Evolutionary conservation across 2,797 vertebrate genomes (phyloP).

Genomic region (Danio jaintianensis): DNA sequence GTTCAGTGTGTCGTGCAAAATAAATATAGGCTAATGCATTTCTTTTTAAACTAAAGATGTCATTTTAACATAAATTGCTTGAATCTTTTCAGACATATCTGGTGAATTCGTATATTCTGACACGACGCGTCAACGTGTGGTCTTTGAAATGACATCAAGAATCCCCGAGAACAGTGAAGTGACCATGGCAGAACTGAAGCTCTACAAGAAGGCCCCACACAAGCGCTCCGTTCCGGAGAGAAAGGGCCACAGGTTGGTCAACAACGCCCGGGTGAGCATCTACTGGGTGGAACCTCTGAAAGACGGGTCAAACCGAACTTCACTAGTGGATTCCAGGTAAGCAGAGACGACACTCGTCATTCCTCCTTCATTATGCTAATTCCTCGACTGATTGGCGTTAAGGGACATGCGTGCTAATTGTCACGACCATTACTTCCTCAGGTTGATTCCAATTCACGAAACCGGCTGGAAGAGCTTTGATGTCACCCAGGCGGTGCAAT

Average conservation of each 20-base stretch:
- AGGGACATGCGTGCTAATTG: slow-evolving; percentile 39
- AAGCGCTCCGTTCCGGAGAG: slow-evolving; percentile 73
- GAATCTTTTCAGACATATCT: slow-evolving; percentile 76
- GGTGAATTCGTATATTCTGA: slow-evolving; percentile 87
- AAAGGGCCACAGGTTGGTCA: slow-evolving; percentile 79
- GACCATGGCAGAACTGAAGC: slow-evolving; percentile 93
- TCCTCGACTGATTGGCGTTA: slow-evolving; percentile 23
- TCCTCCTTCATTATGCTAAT: slow-evolving; percentile 44
- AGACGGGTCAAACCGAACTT: slow-evolving; percentile 87
- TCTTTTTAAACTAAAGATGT: too few species aligned
- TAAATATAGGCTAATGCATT: too few species aligned
- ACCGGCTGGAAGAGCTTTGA: slow-evolving; percentile 95
- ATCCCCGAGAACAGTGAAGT: slow-evolving; percentile 92
- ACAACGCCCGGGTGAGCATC: slow-evolving; percentile 88
- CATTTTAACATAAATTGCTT: not conserved
- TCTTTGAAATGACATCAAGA: slow-evolving; percentile 90
- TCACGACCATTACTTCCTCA: slow-evolving; percentile 61
- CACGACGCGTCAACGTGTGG: slow-evolving; percentile 81
- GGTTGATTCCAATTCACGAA: slow-evolving; percentile 88
- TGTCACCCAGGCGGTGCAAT: slow-evolving; percentile 93
- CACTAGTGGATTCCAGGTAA: slow-evolving; percentile 92
- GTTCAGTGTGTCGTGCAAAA: too few species aligned
- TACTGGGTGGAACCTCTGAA: slow-evolving; percentile 88
- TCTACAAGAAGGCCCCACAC: slow-evolving; percentile 88
- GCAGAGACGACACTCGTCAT: slow-evolving; percentile 15